Percentiles rank a stretch among this genome's conserved stretches.
Evolutionary conservation across 2,797 vertebrate species (phyloP).

Genomic region (Peromyscus aztecus): DNA sequence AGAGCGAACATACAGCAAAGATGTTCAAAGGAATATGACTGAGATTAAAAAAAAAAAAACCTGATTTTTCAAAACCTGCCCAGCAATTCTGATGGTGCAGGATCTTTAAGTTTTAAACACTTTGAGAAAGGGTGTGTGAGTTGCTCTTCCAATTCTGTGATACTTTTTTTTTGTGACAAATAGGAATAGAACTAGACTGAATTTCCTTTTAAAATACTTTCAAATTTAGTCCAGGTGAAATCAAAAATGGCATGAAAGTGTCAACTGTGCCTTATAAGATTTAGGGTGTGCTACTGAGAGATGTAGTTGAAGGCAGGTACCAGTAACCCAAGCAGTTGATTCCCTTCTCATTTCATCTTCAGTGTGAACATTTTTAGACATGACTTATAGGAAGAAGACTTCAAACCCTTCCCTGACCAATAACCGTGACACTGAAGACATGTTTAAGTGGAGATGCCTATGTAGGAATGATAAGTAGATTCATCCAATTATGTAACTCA

Average conservation of each 20-base stretch:
- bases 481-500: not conserved
- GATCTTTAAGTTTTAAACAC: slow-evolving; percentile 70
- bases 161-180: slow-evolving; percentile 64
- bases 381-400: slow-evolving; percentile 42
- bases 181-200: slow-evolving; percentile 61
- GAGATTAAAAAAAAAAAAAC: slow-evolving; percentile 54
- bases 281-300: slow-evolving; percentile 76
- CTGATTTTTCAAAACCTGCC: slow-evolving; percentile 52
- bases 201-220: slow-evolving; percentile 72
- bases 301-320: slow-evolving; percentile 78
- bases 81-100: slow-evolving; percentile 76
- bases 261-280: slow-evolving; percentile 68
- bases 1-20: slow-evolving; percentile 72
- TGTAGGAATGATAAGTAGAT: not conserved
- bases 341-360: slow-evolving; percentile 74
- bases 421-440: slow-evolving; percentile 7
- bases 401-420: not conserved
- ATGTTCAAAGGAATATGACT: slow-evolving; percentile 70
- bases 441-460: not conserved
- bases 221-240: slow-evolving; percentile 69
- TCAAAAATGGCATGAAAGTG: slow-evolving; percentile 77
- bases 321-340: slow-evolving; percentile 74
- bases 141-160: slow-evolving; percentile 50
- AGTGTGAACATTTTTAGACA: slow-evolving; percentile 68
- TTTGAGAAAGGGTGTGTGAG: slow-evolving; percentile 59